phyloP scores from a whole-genome alignment of 1,140 invertebrate genomes.

The Dinoponera quadriceps region DNA sequence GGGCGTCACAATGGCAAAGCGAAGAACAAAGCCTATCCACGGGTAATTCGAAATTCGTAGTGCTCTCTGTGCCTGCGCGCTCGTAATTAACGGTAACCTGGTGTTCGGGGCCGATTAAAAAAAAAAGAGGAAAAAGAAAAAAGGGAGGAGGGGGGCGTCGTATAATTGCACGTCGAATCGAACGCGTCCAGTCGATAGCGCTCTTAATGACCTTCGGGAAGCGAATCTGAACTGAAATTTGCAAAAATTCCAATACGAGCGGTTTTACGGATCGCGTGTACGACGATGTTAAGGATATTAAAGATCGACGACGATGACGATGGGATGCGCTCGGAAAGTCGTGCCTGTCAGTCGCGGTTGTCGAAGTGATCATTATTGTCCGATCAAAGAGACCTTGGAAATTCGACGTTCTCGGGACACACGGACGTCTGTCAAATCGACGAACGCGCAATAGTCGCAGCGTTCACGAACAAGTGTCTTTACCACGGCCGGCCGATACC shows the following conservation, averaged over 20 bases:
- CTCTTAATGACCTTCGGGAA: slow-evolving; percentile 61
- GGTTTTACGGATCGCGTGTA: slow-evolving; percentile 7
- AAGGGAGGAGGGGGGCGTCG: slow-evolving; percentile 7
- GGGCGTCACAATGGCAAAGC: slow-evolving; percentile 70
- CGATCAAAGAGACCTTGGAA: not conserved
- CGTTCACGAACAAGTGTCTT: not conserved
- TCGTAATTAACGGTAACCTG: slow-evolving; percentile 74
- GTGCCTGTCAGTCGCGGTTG: not conserved
- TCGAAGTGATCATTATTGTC: slow-evolving; percentile 1
- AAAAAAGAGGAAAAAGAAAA: slow-evolving; percentile 43
- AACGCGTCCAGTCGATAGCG: slow-evolving; percentile 13
- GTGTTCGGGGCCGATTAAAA: slow-evolving; percentile 71
- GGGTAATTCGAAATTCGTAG: slow-evolving; percentile 76
- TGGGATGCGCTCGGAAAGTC: slow-evolving; percentile 3
- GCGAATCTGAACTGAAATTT: slow-evolving; percentile 21
- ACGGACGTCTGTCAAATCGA: not conserved
- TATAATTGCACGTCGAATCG: slow-evolving; percentile 64
- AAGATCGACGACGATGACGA: not conserved
- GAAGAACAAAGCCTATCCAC: slow-evolving; percentile 75
- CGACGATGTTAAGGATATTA: not conserved
- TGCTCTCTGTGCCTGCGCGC: slow-evolving; percentile 65
- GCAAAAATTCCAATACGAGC: slow-evolving; percentile 54
- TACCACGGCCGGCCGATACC: slow-evolving; percentile 27
- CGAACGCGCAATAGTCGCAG: not conserved
- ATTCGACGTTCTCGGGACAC: not conserved